Evolutionary conservation across 2,888 invertebrate species (phyloP).

Genomic region (Agonopterix subpropinquella): DNA sequence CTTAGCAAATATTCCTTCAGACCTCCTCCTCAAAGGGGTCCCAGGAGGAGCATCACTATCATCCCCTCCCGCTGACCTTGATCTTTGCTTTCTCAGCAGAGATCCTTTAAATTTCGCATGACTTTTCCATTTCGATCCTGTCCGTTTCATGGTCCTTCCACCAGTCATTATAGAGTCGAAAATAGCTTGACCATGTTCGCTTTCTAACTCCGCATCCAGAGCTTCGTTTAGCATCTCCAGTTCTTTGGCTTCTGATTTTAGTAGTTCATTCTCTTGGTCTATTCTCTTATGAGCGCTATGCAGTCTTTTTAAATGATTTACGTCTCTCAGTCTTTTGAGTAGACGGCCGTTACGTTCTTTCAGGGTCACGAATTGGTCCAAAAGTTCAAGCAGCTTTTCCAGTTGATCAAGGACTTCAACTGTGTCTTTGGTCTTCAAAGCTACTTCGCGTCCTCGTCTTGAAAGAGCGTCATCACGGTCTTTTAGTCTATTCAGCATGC

Average conservation of each 20-base stretch:
- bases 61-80: constrained; percentile 81
- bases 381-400: constrained; percentile 83
- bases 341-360: constrained; percentile 83
- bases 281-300: constrained; percentile 76
- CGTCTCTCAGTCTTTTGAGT: constrained; percentile 80
- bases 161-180: constrained; percentile 79
- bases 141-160: constrained; percentile 66
- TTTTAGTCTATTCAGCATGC: constrained; percentile 56
- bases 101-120: constrained; percentile 67
- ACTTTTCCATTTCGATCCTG: constrained; percentile 68
- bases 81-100: constrained; percentile 76
- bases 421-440: constrained; percentile 74
- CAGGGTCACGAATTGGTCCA: constrained; percentile 84
- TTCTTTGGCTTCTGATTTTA: constrained; percentile 52
- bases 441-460: constrained; percentile 70
- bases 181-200: constrained; percentile 78
- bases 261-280: constrained; percentile 49
- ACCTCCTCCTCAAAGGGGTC: constrained; percentile 53
- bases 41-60: constrained; percentile 64
- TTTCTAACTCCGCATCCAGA: constrained; percentile 75
- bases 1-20: constrained; percentile 56
- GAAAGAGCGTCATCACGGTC: constrained; percentile 62
- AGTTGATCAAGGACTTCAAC: constrained; percentile 85
- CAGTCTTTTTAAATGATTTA: constrained; percentile 82
- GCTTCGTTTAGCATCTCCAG: constrained; percentile 62